Percentiles rank a stretch among this genome's conserved stretches.
Evolutionary conservation across 2,113 vertebrate species (phyloP).

Genomic region (Apteryx owenii): DNA sequence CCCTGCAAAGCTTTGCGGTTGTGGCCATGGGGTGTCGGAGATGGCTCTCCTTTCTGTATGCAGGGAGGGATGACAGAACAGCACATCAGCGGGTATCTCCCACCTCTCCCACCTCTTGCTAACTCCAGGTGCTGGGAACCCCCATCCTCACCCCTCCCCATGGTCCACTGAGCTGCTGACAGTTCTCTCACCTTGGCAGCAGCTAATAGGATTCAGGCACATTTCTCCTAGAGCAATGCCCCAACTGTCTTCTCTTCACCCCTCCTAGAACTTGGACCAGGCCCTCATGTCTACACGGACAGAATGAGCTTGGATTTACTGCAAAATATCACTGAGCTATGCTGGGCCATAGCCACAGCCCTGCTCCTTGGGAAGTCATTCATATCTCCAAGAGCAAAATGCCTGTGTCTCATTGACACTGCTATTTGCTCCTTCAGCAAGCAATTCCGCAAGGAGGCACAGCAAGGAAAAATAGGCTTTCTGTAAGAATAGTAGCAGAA

Average conservation of each 20-base stretch:
- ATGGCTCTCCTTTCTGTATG: not conserved
- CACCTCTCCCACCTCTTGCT: not conserved
- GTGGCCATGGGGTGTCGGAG: not conserved
- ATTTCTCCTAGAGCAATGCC: not conserved
- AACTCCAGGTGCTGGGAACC: not conserved
- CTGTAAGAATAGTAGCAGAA: not conserved
- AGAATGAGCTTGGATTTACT: not conserved
- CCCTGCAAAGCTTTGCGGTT: not conserved
- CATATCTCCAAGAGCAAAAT: not conserved
- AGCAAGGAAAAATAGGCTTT: not conserved
- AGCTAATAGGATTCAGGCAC: not conserved
- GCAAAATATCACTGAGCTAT: not conserved
- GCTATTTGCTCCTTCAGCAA: not conserved
- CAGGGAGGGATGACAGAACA: too few relatives aligned
- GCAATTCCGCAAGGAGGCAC: not conserved
- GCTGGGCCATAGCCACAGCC: not conserved
- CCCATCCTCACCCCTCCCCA: not conserved
- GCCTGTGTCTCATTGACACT: not conserved
- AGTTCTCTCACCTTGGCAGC: not conserved
- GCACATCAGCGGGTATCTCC: not conserved
- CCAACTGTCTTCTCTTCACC: not conserved
- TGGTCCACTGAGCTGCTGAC: not conserved
- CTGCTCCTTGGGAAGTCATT: not conserved
- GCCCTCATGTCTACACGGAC: fast-evolving
- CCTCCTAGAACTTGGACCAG: not conserved